These are phyloP conservation scores for Hedya salicella DNA, from an alignment of 2,888 invertebrate species.

Conservation along the genomic window DNA sequence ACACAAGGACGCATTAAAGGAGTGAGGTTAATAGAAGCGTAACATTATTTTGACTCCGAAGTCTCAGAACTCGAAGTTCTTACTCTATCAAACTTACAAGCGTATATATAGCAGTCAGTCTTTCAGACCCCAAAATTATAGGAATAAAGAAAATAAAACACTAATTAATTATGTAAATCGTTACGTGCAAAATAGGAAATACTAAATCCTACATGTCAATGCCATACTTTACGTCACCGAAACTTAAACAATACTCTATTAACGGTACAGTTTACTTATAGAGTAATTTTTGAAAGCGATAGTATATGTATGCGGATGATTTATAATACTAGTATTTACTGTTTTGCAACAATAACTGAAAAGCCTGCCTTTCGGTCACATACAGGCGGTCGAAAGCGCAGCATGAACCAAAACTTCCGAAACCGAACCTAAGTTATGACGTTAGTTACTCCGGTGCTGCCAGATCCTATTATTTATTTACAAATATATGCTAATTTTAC, in stretches of 20 bases:
- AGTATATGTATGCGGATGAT: not conserved
- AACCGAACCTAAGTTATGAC: conserved; percentile 1
- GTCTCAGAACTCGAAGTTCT: not conserved
- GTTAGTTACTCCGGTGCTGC: not conserved
- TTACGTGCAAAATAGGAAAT: conserved; percentile 52
- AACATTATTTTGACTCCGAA: not conserved
- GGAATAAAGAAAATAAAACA: conserved; percentile 30
- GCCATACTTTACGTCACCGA: conserved; percentile 46
- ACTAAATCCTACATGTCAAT: conserved; percentile 44
- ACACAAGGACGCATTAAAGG: conserved; percentile 5
- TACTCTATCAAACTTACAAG: conserved; percentile 23
- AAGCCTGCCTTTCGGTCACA: not conserved
- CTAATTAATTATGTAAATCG: conserved; percentile 63
- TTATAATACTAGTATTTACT: not conserved
- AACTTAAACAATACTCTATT: conserved; percentile 3
- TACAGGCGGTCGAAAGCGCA: conserved; percentile 9
- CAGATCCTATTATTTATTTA: no score
- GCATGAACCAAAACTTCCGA: not conserved
- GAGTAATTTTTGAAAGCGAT: not conserved
- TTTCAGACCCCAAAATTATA: not conserved
- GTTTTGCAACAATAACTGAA: conserved; percentile 1
- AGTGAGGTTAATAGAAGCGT: conserved; percentile 9
- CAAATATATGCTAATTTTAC: no score
- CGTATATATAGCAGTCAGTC: not conserved
- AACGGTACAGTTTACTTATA: not conserved